These are phyloP conservation scores for Lasioglossum morio DNA, from an alignment of 2,888 invertebrate species.

Conservation along the genomic window DNA sequence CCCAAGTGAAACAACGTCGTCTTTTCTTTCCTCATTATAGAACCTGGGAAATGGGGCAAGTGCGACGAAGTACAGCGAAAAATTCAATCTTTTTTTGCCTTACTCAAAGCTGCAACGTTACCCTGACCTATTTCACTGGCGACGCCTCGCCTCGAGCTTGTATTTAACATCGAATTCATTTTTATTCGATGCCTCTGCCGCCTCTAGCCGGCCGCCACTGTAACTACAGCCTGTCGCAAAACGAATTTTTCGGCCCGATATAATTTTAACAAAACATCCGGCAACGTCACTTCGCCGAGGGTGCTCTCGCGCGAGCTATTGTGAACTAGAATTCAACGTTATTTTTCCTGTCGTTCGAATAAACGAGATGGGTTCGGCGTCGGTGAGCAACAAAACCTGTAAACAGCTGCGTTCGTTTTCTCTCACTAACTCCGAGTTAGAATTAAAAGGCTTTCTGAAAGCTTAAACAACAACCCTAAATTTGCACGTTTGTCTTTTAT, in stretches of 20 bases:
- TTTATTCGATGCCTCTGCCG: neutral
- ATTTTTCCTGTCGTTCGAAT: neutral
- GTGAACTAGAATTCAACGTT: neutral
- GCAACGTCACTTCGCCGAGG: neutral
- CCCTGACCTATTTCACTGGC: constrained; percentile 23
- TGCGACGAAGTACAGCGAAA: constrained; percentile 54
- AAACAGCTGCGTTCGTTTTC: neutral
- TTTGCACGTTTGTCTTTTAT: neutral
- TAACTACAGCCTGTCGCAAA: neutral
- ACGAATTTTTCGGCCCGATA: constrained; percentile 1
- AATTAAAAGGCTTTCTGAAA: neutral
- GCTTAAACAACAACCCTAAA: neutral
- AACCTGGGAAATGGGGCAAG: constrained; percentile 62
- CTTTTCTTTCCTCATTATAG: constrained; percentile 61
- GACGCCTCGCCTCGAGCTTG: constrained; percentile 8
- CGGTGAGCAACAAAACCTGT: neutral
- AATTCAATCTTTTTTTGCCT: constrained; percentile 53
- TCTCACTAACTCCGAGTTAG: neutral
- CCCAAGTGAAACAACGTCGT: constrained; percentile 46
- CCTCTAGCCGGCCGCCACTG: neutral
- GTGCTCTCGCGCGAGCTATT: neutral
- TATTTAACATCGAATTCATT: constrained; percentile 33
- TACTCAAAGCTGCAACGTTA: constrained; percentile 37
- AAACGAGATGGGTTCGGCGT: neutral
- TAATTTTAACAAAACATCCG: constrained; percentile 12